Base-by-base conservation (phyloP, 2,797 vertebrate species). In the Botia kubotai region DNA sequence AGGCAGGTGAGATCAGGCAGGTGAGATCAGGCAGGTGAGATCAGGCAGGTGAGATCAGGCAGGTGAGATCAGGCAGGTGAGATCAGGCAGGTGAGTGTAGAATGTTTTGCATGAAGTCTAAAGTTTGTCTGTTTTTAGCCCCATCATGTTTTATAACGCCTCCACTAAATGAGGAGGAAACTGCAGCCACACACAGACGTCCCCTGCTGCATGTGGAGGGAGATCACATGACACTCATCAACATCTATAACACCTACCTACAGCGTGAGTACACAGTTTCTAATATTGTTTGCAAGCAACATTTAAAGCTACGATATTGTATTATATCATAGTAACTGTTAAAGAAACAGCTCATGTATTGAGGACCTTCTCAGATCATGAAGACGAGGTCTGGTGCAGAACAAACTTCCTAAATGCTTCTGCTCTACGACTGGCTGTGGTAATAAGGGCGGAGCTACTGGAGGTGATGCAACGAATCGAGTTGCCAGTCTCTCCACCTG, bases 181-280 rank as follows among this genome's bases (percentile, higher is more conserved):
- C 92, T 0, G 93, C 92, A 0, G 79, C 92, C 3, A 73, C 92
- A 33, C 91, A 94, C 58, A 95, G 94, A 82, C 88, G 92, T 6
- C 87, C 90, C 1, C 90, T 97, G 76, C 93, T 97, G 86, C 98
- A 98, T 72, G 57, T 90, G 0, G 94, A 93, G 0, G 98, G 97
- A 6, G 98, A 99, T 85, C 98, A 99, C 92, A 95, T 98, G 91
- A 97, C 96, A 16, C 95, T 99, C 85, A 95, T 99, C 82, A 96
- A 96, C 73, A 88, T 99, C 89, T 98, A 96, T 80, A 95, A 95
- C 0, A 92, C 95, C 72, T 99, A 96, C 89, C 86, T 93, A 57
- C 94, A 96, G 85, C 92, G 97, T 98, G 91, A 90, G 96, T 92
- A 36, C 2, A 19, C 17, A 4, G 2, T 11, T 29, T 23, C 29